Base-by-base conservation (phyloP, 2,888 invertebrate species). In the Leucoptera coffeella region DNA sequence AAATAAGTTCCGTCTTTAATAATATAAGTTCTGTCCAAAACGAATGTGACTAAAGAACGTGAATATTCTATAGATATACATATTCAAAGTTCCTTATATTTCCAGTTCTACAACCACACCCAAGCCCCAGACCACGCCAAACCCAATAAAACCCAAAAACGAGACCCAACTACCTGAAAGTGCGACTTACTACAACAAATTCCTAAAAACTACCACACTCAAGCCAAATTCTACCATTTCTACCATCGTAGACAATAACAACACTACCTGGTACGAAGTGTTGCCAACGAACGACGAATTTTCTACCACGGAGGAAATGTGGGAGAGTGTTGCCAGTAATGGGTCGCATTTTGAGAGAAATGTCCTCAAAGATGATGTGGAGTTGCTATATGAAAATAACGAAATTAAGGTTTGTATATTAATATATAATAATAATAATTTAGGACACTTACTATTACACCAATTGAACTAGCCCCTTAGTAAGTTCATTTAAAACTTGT, bases 111-210 rank as follows among this genome's bases (percentile, higher is more conserved):
- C 47, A 14, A 31, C 42, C 2, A 38, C 37, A 27, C 42, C 42
- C 7, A 37, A 45, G 24, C 32, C 36, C 20, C 44, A 45, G 24
- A 33, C 36, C 20, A 45, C 27, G 22, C 14, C 27, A 12, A 22
- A 9, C 7, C 54, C 35, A 29, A 38, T 34, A 22, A 29, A 29
- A 25, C 26, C 27, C 27, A 2, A 59, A 55, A 33, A 40, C 7
- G 17, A 17, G 32, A 41, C 0, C 47, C 52, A 2, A 60, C 55
- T 33, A 59, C 54, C 1, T 42, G 35, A 39, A 24, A 60, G 65
- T 32, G 58, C 53, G 0, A 53, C 55, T 0, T 67, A 60, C 35
- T 71, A 61, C 34, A 56, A 71, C 30, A 67, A 74, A 33, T 74
- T 74, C 35, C 36, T 74, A 9, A 67, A 62, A 47, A 54, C 65